Conservation (phyloP, 2,797 vertebrate species). For the Coreius guichenoti region DNA sequence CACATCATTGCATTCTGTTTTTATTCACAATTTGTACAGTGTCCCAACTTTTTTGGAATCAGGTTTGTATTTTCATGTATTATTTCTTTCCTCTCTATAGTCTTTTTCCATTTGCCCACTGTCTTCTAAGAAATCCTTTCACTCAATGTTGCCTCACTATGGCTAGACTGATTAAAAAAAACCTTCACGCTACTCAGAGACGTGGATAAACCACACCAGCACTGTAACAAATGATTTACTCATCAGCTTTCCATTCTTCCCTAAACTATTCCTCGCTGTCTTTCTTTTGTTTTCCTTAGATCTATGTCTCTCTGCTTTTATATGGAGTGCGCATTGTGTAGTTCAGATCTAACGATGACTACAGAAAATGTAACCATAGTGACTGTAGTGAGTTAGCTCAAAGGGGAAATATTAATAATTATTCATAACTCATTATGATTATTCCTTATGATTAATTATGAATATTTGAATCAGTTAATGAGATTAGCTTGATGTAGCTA, state of each 20-base stretch:
- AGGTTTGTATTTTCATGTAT: not conserved
- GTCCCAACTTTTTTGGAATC: too few species aligned
- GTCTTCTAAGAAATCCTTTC: slow-evolving; percentile 47
- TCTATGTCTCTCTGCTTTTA: slow-evolving; percentile 6
- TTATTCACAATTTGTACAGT: too few species aligned
- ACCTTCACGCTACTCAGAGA: slow-evolving; percentile 49
- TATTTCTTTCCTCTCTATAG: slow-evolving; percentile 3
- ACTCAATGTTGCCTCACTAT: slow-evolving; percentile 43
- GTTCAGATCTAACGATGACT: slow-evolving; percentile 26
- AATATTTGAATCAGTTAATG: too few species aligned
- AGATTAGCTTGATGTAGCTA: too few species aligned
- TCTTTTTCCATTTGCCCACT: slow-evolving; percentile 2
- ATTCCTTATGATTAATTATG: too few species aligned
- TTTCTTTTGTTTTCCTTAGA: slow-evolving; percentile 4
- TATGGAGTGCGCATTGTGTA: slow-evolving; percentile 2
- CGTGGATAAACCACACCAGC: slow-evolving; percentile 57
- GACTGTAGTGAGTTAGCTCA: too few species aligned
- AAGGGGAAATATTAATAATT: too few species aligned
- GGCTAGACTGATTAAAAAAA: slow-evolving; percentile 53
- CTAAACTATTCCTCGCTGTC: slow-evolving; percentile 59
- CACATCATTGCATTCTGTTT: too few species aligned
- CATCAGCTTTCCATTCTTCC: slow-evolving; percentile 59
- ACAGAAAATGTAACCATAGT: slow-evolving; percentile 1
- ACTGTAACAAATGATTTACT: slow-evolving; percentile 61
- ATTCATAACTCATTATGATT: too few species aligned